Base-by-base conservation (phyloP, 2,113 vertebrate species). In the Forbesichthys papilliferus region DNA sequence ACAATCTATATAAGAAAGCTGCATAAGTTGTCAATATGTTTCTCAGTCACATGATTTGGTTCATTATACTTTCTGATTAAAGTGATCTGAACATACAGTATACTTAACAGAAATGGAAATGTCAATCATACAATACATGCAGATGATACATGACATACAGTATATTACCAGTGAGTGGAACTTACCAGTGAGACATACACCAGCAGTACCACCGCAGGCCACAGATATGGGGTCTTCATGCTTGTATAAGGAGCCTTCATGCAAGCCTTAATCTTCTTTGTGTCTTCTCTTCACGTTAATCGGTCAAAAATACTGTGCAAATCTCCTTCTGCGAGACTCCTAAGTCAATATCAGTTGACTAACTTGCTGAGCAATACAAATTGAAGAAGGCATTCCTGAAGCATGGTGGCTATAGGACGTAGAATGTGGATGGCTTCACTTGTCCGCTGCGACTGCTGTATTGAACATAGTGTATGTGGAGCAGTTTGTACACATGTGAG, bases 111-210 rank as follows among this genome's bases (percentile, higher is more conserved):
- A 54, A 54, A 58, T 58, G 27, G 56, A 12, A 33, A 27, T 11
- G 11, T 3, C 3, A 58, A 58, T 12, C 1, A 33, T 3, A 58
- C 20, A 33, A 55, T 55, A 14, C 54, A 55, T 55, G 18, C 18
- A 18, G 54, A 16, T 9, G 27, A 52, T 3, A 14, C 49, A 5
- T 52, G 49, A 11, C 11, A 12, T 52, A 49, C 3, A 14, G 9
- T 11, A 52, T 14, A 52, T n/a, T n/a, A n/a, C n/a, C n/a, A n/a
- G n/a, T n/a, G n/a, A n/a, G n/a, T 14, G 49, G 49, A 52, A 52
- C 86, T 73, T 69, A 92, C 91, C 84, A 85, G 73, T 64, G 82
- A 88, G 78, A 87, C 62, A 68, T 86, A 16, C 54, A 86, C 78
- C 78, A 89, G 83, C 78, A 91, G 78, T 63, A 71, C 69, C 48